Conservation (phyloP, 2,797 vertebrate species). For the Sebastes steindachneri region DNA sequence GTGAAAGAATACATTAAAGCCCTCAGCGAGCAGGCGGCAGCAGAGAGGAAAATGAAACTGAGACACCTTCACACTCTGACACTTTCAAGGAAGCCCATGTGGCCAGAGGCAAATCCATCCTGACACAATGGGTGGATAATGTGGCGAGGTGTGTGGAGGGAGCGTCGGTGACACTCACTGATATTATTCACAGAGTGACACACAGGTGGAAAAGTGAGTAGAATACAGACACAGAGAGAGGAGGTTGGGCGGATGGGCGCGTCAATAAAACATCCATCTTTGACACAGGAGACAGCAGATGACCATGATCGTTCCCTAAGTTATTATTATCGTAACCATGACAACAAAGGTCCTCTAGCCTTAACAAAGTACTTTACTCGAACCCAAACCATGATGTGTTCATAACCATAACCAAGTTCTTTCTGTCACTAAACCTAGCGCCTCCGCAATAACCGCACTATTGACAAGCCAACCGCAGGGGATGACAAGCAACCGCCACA, state of each 20-base stretch:
- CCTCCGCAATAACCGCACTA: fast-evolving
- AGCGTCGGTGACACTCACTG: slow-evolving; percentile 11
- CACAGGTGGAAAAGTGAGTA: not conserved
- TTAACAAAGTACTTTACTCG: not conserved
- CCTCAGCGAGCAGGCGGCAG: slow-evolving; percentile 15
- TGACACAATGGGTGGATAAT: slow-evolving; percentile 43
- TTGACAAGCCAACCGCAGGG: too few relatives aligned
- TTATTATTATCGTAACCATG: not conserved
- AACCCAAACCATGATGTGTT: not conserved
- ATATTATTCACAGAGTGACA: slow-evolving; percentile 31
- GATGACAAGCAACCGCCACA: too few relatives aligned
- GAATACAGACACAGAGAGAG: not conserved
- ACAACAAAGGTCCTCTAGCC: not conserved
- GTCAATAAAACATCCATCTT: not conserved
- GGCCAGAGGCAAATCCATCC: slow-evolving; percentile 50
- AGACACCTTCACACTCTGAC: slow-evolving; percentile 58
- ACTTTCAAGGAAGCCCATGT: slow-evolving; percentile 40
- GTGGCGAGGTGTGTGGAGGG: slow-evolving; percentile 13
- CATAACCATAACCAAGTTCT: not conserved
- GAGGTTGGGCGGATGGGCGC: not conserved
- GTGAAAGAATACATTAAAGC: slow-evolving; percentile 51
- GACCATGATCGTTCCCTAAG: not conserved
- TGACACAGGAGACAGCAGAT: not conserved
- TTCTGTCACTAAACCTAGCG: not conserved
- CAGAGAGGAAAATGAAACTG: slow-evolving; percentile 19